Evolutionary conservation across 1,140 invertebrate species (phyloP).

Genomic region (Lycorma delicatula): DNA sequence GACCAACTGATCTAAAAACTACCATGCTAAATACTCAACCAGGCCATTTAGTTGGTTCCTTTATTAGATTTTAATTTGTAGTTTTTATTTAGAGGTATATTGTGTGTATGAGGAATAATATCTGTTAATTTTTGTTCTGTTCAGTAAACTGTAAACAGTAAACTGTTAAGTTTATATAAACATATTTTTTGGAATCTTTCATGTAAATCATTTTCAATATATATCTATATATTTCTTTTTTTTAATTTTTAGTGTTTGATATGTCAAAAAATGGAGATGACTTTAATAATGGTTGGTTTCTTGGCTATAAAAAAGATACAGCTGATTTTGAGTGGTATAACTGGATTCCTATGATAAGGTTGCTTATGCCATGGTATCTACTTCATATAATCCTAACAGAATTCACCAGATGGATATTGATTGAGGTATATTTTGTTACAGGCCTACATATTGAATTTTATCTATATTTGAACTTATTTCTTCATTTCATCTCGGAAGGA

Average conservation of each 20-base stretch:
- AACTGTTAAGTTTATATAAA: no score
- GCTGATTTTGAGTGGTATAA: constrained; percentile 27
- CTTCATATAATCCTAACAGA: constrained; percentile 21
- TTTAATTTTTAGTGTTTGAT: constrained; percentile 16
- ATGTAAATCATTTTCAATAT: no score
- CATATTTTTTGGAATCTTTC: no score
- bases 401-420: constrained; percentile 13
- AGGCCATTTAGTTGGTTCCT: no score
- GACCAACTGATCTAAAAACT: no score
- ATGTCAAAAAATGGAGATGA: constrained; percentile 15
- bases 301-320: constrained; percentile 24
- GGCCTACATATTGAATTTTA: not conserved
- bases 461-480: not conserved
- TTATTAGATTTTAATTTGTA: no score
- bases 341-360: constrained; percentile 21
- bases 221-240: no score
- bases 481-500: not conserved
- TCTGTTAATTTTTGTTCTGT: no score
- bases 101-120: no score
- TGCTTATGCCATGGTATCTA: constrained; percentile 24
- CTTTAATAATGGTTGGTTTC: constrained; percentile 20
- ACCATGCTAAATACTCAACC: no score
- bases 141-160: no score
- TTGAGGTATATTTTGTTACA: not conserved
- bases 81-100: no score